Conservation (phyloP, 2,888 invertebrate species). For the Tinea semifulvella region DNA sequence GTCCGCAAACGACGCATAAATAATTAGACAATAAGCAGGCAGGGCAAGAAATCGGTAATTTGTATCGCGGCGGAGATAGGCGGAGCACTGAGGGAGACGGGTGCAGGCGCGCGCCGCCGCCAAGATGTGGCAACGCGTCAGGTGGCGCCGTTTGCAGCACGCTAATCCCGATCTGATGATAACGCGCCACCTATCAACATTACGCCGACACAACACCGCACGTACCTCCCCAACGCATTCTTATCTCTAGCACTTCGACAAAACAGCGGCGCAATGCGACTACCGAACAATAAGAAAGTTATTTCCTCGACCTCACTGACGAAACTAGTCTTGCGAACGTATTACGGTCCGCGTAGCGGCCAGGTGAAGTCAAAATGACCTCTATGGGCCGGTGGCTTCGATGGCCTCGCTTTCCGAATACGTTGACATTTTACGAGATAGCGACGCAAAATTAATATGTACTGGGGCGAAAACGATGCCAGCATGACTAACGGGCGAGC, state of each 20-base stretch:
- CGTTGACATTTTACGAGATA: conserved; percentile 63
- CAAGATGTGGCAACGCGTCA: conserved; percentile 65
- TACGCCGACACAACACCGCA: conserved; percentile 54
- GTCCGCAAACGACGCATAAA: conserved; percentile 58
- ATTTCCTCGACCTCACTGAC: conserved; percentile 58
- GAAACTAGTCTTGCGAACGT: conserved; percentile 64
- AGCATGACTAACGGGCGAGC: conserved; percentile 57
- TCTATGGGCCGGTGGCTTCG: conserved; percentile 63
- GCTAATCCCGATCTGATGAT: conserved; percentile 55
- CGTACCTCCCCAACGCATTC: conserved; percentile 10
- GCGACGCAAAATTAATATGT: conserved; percentile 45
- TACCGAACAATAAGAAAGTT: conserved; percentile 59
- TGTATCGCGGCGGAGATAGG: conserved; percentile 54
- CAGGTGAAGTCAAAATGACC: conserved; percentile 66
- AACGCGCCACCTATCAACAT: conserved; percentile 65
- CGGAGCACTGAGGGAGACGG: conserved; percentile 54
- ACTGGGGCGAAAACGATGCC: conserved; percentile 46
- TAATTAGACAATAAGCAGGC: conserved; percentile 64
- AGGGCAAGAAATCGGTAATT: conserved; percentile 63
- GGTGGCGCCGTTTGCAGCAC: conserved; percentile 50
- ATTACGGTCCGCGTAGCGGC: conserved; percentile 62
- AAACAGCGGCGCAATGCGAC: conserved; percentile 9
- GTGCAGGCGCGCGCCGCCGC: conserved; percentile 54
- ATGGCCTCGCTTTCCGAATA: conserved; percentile 59
- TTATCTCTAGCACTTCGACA: not conserved